Base-by-base conservation (phyloP, 2,888 invertebrate genomes). In the Zygaena filipendulae region DNA sequence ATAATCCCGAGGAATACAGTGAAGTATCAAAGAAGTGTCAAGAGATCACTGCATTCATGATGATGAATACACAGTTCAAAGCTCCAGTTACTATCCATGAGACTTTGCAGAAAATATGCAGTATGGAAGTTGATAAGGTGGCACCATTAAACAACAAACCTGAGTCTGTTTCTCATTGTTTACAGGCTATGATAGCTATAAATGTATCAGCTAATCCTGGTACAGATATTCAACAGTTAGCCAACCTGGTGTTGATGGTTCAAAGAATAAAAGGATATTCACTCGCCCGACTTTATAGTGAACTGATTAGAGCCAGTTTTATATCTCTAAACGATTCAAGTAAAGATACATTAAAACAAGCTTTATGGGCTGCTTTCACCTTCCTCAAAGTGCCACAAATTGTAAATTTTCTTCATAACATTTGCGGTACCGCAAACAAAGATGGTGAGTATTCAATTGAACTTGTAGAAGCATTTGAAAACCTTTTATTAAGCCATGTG, bases 341-440 rank as follows among this genome's bases (percentile, higher is more conserved):
- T 27, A 91, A 90, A 43, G 90, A 90, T 23, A 64, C 79, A 2
- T 85, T 88, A 5, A 90, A 91, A 44, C 95, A 95, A 50, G 88
- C 94, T 3, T 86, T 94, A 48, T 96, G 96, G 95, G 93, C 94
- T 8, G 95, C 96, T 6, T 95, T 96, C 56, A 92, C 92, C 1
- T 96, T 95, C 55, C 82, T 97, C 5, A 96, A 96, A 80, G 86
- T 96, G 27, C 93, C 94, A 1, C 87, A 89, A 49, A 86, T 93
- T 24, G 81, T 95, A 23, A 85, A 87, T 32, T 85, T 87, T 39
- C 59, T 91, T 23, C 86, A 88, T 42, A 81, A 81, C 18, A 59
- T 81, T 21, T 82, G 82, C 40, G 80, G 84, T 22, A 82, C 82
- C 43, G 54, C 49, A 21, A 82, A 75, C 21, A 84, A 84, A 43